Base-by-base conservation (phyloP, 2,797 vertebrate genomes). In the Microcaecilia unicolor region DNA sequence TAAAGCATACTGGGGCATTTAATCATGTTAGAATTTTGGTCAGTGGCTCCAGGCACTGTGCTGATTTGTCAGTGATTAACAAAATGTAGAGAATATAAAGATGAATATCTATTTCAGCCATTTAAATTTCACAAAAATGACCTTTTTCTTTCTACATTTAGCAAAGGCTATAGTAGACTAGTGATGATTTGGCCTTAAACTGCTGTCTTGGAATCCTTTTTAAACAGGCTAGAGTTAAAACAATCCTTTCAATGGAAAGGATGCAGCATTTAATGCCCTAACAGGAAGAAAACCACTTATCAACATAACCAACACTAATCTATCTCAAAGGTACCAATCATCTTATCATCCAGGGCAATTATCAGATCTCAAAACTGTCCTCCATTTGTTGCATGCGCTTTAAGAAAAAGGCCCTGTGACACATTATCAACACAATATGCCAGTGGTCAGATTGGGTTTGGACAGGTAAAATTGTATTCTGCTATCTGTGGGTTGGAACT, bases 21-120 rank as follows among this genome's bases (percentile, higher is more conserved):
- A 74, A 80, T 78, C 59, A 70, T 72, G 61, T 76, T 67, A 62
- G 61, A 66, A 76, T 70, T 76, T 44, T 44, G 61, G 58, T 74
- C 57, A 64, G 45, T 60, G 48, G 37, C 59, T 68, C 23, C 24
- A 53, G 58, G 50, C 64, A 54, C 0, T 8, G 29, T 64, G 48
- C 61, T 67, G 54, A 64, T 68, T 48, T 50, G 56, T 31, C 48
- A 12, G 1, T 64, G 56, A 64, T 64, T 64, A 72, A 48, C 41
- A 38, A 59, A 58, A 37, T 14, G 4, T 37, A 23, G 23, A 15
- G 46, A 55, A 44, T 46, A 46, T 37, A 37, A 70, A 72, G 38
- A 57, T 29, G 41, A 46, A 36, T 45, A 17, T n/a, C 24, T 44
- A 2, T 52, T 49, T 41, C 25, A 34, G 22, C 31, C 50, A 22